Percentiles rank a stretch among this genome's conserved stretches.
Conservation (phyloP, 2,113 vertebrate genomes). For the Saccopteryx leptura region DNA sequence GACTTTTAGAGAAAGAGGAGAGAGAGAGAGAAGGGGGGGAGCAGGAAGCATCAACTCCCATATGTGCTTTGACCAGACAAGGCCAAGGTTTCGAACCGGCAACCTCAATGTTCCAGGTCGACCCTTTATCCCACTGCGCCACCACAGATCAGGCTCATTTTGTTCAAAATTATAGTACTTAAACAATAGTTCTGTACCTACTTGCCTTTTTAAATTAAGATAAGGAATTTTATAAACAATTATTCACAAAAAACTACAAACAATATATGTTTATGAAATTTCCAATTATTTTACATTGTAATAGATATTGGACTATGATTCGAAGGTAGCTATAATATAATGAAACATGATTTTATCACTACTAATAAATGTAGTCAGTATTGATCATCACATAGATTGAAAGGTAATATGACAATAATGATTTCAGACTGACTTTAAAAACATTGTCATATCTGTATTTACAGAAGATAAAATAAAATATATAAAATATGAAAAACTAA, state of each 20-base stretch:
- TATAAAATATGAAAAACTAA: slow-evolving; percentile 50
- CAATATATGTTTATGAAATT: slow-evolving; percentile 38
- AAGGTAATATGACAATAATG: slow-evolving; percentile 17
- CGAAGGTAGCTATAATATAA: slow-evolving; percentile 26
- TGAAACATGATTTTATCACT: slow-evolving; percentile 27
- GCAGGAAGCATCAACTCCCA: too few relatives aligned
- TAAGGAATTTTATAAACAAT: slow-evolving; percentile 27
- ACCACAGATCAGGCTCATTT: not conserved
- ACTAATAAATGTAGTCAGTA: slow-evolving; percentile 38
- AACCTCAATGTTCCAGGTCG: too few relatives aligned
- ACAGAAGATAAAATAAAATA: not conserved
- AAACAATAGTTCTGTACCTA: not conserved
- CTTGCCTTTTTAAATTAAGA: slow-evolving; percentile 32
- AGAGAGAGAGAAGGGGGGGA: too few relatives aligned
- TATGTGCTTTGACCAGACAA: too few relatives aligned
- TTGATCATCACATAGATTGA: slow-evolving; percentile 51
- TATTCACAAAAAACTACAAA: slow-evolving; percentile 37
- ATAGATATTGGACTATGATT: not conserved
- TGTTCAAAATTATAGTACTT: slow-evolving; percentile 43
- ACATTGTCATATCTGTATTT: slow-evolving; percentile 19
- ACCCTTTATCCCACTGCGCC: too few relatives aligned
- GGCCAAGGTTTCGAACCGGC: too few relatives aligned
- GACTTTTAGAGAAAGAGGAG: too few relatives aligned
- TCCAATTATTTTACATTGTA: slow-evolving; percentile 28
- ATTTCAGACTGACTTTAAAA: slow-evolving; percentile 3